Percentiles rank a stretch among this genome's conserved stretches.
These are phyloP conservation scores for Guaruba guarouba DNA, from an alignment of 2,113 vertebrate species.

Conservation along the genomic window DNA sequence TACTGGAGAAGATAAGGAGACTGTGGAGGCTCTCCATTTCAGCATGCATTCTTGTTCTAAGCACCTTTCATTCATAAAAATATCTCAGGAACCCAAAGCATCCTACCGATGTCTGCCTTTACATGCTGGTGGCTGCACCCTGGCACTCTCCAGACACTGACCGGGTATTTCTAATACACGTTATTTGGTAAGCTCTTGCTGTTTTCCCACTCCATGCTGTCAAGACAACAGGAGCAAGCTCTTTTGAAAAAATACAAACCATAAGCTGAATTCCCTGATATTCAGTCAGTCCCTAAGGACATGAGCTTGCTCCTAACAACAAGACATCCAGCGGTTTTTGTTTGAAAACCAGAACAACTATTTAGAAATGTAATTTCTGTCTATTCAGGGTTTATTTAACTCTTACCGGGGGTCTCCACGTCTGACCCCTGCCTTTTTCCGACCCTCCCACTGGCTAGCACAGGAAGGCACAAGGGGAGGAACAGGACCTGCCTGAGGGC, in stretches of 20 bases:
- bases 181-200: neutral
- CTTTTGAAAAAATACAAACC: neutral
- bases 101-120: conserved; percentile 20
- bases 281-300: neutral
- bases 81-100: conserved; percentile 52
- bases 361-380: neutral
- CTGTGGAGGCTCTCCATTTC: neutral
- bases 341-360: neutral
- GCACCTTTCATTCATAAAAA: conserved; percentile 63
- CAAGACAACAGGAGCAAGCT: neutral
- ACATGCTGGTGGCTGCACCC: neutral
- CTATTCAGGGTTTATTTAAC: neutral
- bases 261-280: neutral
- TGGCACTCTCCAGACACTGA: neutral
- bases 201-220: neutral
- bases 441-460: neutral
- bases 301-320: neutral
- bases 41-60: conserved; percentile 22
- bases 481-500: neutral
- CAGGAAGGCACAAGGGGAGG: neutral
- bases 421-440: neutral
- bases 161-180: neutral
- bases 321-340: neutral
- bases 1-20: conserved; percentile 30
- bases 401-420: fast-evolving